Percentiles rank a stretch among this genome's conserved stretches.
Conservation (phyloP, 2,113 vertebrate species). For the Siniperca chuatsi region DNA sequence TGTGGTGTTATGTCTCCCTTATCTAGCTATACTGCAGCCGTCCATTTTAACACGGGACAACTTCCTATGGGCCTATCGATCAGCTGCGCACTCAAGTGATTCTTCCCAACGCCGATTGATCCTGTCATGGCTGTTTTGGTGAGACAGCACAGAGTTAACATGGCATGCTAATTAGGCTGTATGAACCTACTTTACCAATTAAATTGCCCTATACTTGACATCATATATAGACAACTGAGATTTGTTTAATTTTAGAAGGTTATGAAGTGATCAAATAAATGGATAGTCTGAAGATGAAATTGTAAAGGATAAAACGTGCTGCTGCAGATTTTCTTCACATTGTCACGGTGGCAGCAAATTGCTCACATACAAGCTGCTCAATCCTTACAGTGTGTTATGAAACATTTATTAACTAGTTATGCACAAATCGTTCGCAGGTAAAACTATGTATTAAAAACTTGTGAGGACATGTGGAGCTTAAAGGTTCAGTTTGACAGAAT, state of each 20-base stretch:
- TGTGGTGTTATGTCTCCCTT: slow-evolving; percentile 37
- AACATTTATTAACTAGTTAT: background rate
- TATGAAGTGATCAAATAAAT: background rate
- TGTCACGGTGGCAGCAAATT: background rate
- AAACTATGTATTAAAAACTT: too few species aligned
- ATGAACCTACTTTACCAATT: slow-evolving; percentile 36
- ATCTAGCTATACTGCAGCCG: slow-evolving; percentile 54
- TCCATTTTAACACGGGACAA: slow-evolving; percentile 54
- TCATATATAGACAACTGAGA: background rate
- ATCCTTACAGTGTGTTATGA: background rate
- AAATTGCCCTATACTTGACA: slow-evolving; percentile 2
- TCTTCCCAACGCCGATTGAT: slow-evolving; percentile 71
- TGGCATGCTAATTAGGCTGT: slow-evolving; percentile 57
- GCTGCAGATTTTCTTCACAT: background rate
- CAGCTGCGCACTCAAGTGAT: slow-evolving; percentile 55
- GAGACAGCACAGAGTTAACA: slow-evolving; percentile 72
- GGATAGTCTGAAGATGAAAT: background rate
- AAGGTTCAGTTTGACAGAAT: too few species aligned
- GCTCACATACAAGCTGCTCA: background rate
- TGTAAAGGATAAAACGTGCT: background rate
- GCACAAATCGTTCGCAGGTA: background rate
- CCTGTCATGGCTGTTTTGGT: slow-evolving; percentile 69
- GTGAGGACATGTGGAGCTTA: too few species aligned
- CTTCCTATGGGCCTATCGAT: slow-evolving; percentile 77
- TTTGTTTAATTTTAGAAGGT: background rate